These are phyloP conservation scores for Ochlodes sylvanus DNA, from an alignment of 2,888 invertebrate genomes.

Conservation along the genomic window DNA sequence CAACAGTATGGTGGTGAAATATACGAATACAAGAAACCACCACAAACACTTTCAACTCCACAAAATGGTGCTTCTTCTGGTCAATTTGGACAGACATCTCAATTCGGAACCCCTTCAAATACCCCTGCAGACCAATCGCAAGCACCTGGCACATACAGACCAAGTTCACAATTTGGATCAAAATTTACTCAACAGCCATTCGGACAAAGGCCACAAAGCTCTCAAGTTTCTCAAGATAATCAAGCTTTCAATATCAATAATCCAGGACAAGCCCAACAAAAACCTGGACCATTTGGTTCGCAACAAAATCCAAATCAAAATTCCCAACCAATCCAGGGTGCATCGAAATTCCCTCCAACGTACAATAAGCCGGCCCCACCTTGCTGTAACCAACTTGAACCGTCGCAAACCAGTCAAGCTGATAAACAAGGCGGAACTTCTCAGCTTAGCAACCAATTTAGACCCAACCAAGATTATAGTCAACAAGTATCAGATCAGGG, in stretches of 20 bases:
- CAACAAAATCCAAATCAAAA: slow-evolving; percentile 33
- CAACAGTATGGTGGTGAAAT: slow-evolving; percentile 58
- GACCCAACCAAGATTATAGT: slow-evolving; percentile 8
- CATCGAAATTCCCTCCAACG: slow-evolving; percentile 23
- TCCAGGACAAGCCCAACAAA: not conserved
- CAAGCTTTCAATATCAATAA: slow-evolving; percentile 2
- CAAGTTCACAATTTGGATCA: slow-evolving; percentile 12
- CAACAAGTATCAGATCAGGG: slow-evolving; percentile 41
- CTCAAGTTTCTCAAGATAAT: slow-evolving; percentile 2
- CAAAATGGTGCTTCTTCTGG: not conserved
- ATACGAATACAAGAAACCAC: slow-evolving; percentile 47
- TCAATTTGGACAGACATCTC: slow-evolving; percentile 20
- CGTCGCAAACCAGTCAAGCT: slow-evolving; percentile 37
- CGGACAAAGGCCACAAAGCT: slow-evolving; percentile 13
- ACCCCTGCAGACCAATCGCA: slow-evolving; percentile 3
- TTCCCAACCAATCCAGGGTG: slow-evolving; percentile 20
- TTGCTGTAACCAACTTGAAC: slow-evolving; percentile 5
- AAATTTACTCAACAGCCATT: slow-evolving; percentile 6
- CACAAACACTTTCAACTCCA: slow-evolving; percentile 26
- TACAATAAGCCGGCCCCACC: slow-evolving; percentile 6
- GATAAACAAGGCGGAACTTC: not conserved
- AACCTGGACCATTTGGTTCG: slow-evolving; percentile 43
- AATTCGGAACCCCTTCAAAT: slow-evolving; percentile 1
- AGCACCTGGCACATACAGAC: slow-evolving; percentile 6
- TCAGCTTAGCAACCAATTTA: slow-evolving; percentile 1